phyloP scores from a whole-genome alignment of 1,140 invertebrate species.

The Drosophila lowei region DNA sequence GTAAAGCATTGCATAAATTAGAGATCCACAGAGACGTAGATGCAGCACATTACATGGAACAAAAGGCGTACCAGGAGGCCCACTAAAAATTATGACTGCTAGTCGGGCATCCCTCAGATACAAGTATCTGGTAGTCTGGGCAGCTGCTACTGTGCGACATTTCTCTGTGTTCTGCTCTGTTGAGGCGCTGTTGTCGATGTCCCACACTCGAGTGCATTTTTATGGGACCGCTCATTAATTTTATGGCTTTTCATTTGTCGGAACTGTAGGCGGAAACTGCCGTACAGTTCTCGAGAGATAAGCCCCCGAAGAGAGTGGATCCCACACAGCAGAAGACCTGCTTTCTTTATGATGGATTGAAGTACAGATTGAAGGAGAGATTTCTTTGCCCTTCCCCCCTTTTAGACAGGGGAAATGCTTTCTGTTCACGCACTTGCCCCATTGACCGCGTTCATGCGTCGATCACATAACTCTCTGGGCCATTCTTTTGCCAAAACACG shows the following conservation, averaged over 20 bases:
- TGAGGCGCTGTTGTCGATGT: constrained; percentile 18
- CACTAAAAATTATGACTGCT: constrained; percentile 47
- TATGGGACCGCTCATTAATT: constrained; percentile 74
- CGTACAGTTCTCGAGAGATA: constrained; percentile 23
- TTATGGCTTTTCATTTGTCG: constrained; percentile 78
- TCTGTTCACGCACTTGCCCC: constrained; percentile 54
- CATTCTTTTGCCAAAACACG: constrained; percentile 68
- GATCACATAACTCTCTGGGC: constrained; percentile 54
- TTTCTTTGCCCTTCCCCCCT: too few relatives aligned
- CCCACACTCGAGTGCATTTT: constrained; percentile 70
- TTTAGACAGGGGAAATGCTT: neutral
- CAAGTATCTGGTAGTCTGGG: constrained; percentile 20
- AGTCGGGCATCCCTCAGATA: constrained; percentile 48
- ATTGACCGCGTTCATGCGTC: constrained; percentile 65
- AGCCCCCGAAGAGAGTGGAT: constrained; percentile 18
- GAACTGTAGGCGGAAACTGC: constrained; percentile 46
- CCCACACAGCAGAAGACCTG: constrained; percentile 39
- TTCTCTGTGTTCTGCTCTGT: neutral
- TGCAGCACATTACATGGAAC: constrained; percentile 35
- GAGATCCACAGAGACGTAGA: constrained; percentile 23
- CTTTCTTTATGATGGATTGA: constrained; percentile 30
- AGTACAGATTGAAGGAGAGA: neutral
- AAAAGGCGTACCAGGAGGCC: constrained; percentile 29
- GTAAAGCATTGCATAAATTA: constrained; percentile 41
- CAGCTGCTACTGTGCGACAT: constrained; percentile 41